Base-by-base conservation (phyloP, 1,140 invertebrate species). In the Lucilia sericata region DNA sequence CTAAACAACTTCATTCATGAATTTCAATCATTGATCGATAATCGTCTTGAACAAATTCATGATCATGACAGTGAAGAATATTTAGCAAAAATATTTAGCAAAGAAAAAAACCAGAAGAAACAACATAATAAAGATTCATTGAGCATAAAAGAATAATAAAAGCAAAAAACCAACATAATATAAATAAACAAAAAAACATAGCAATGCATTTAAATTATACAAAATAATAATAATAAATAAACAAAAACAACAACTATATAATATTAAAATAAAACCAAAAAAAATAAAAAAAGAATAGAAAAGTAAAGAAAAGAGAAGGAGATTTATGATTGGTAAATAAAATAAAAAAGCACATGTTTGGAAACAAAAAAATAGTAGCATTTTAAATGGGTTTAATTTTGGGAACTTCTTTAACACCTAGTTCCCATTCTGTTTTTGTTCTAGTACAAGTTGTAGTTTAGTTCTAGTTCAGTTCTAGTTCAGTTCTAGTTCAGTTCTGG, bases 221-320 rank as follows among this genome's bases (percentile, higher is more conserved):
- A 75, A 85, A 55, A 85, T 17, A 82, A 84, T n/a, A 70, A 83
- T 84, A 83, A 83, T 75, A 47, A 74, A 85, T 74, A 84, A 42
- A 84, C 82, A 84, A 84, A 42, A 84, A 84, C n/a, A 80, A 82
- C 21, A 81, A 51, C 65, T 81, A 80, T 84, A 84, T 80, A 78
- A 84, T 74, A 86, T 84, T 85, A 76, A 86, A 70, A 84, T 70
- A 60, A 82, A 85, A 74, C 49, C 21, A 83, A 70, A 85, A 49
- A 70, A 82, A 51, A 83, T 4, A 82, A 42, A 21, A 84, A 80
- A 65, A 65, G 83, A 84, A 42, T n/a, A 84, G 47, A n/a, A 60
- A 65, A 78, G 55, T 14, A 60, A 17, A 60, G 55, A 60, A 82
- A 75, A 42, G 49, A 51, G 19, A 36, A 21, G 47, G 14, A 21